Evolutionary conservation across 2,113 vertebrate species (phyloP).

Genomic region (Pterocles burchelli): DNA sequence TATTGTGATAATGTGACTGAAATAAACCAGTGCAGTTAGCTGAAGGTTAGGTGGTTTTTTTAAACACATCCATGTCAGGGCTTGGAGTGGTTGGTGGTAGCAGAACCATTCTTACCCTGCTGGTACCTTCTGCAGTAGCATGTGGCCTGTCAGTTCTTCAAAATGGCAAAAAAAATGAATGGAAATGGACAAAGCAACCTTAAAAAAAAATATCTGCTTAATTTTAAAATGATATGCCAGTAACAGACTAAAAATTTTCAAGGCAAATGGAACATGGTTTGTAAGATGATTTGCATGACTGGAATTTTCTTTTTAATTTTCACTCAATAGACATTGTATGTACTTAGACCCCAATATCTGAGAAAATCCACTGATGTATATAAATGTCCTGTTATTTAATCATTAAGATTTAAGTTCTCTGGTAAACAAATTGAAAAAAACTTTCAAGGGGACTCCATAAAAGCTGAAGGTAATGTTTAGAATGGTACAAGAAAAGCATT

Average conservation of each 20-base stretch:
- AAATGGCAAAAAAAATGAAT: neutral
- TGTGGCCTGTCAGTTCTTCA: constrained; percentile 57
- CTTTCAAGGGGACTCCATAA: constrained; percentile 71
- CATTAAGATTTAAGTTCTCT: constrained; percentile 70
- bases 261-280: constrained; percentile 61
- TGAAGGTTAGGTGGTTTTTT: constrained; percentile 39
- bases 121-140: neutral
- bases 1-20: constrained; percentile 43
- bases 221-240: constrained; percentile 38
- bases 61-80: neutral
- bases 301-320: constrained; percentile 63
- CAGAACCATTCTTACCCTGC: neutral
- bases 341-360: constrained; percentile 58
- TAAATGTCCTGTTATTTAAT: constrained; percentile 71
- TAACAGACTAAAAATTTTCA: constrained; percentile 60
- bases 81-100: neutral
- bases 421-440: constrained; percentile 58
- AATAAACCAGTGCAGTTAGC: constrained; percentile 31
- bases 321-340: constrained; percentile 67
- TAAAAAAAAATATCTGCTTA: constrained; percentile 29
- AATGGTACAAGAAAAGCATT: constrained; percentile 53
- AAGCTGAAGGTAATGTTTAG: constrained; percentile 70
- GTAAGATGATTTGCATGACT: constrained; percentile 74
- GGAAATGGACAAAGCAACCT: constrained; percentile 42
- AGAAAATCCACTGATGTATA: constrained; percentile 63